Evolutionary conservation across 2,113 vertebrate genomes (phyloP), one percentile per base, ranked within the genome.

Genomic region (Engystomops pustulosus): DNA sequence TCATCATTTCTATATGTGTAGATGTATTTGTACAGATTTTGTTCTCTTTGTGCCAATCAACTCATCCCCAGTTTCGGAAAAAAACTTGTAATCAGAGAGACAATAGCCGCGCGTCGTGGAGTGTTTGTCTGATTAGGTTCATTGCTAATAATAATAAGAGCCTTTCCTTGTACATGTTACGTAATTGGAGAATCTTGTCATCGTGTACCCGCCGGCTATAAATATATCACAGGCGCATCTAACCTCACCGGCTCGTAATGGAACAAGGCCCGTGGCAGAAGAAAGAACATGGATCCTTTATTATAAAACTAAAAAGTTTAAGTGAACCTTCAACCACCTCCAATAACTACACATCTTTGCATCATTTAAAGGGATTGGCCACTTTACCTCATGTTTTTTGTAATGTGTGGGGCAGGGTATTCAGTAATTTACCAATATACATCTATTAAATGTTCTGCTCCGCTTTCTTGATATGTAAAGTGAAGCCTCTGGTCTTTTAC

Each of bases 141-240:
- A 55, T 4, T 6, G 18, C 47, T 23, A 53, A 36, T n/a, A 55
- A 36, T n/a, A 55, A 53, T 32, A 76, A 77, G 51, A 53, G 23
- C 8, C n/a, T 58, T 25, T 51, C 25, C 44, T 20, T 36, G 14
- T n/a, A 36, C 25, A 20, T 38, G 41, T 15, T 25, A 25, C 41
- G 27, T 72, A 47, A 72, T 47, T 25, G 15, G 20, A 23, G 69
- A 45, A 72, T 23, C 38, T 25, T 44, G 68, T 71, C 69, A 25
- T 47, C 27, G 17, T 72, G 69, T 72, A 72, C 38, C 38, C n/a
- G n/a, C n/a, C 15, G 68, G 68, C 60, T 32, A 65, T 32, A 65
- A 65, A 65, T 32, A 65, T 65, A 65, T 32, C 60, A 65, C 60
- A 1, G 27, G 27, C 27, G 27, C 2, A 15, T 32, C 60, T 32